Base-by-base conservation (phyloP, 1,140 invertebrate genomes). In the Tetramorium parvispinum region DNA sequence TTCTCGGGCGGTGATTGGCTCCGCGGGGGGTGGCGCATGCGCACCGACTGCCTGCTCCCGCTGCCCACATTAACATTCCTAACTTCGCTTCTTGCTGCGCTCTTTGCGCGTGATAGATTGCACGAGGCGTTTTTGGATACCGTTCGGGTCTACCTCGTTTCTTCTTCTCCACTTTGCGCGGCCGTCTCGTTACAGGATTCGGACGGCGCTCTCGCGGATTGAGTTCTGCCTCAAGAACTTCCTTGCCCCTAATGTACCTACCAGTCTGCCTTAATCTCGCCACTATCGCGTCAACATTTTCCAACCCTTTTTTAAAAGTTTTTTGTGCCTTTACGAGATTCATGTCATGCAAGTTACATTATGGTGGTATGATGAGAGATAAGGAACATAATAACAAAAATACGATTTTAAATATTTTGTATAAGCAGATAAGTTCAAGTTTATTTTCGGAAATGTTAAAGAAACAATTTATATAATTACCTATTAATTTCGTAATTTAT, bases 1-100 rank as follows among this genome's bases (percentile, higher is more conserved):
- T 94, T 95, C 94, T 95, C 92, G 93, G 92, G 91, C 92, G 93
- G 94, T 95, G 94, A 94, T 95, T 95, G 94, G 93, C 94, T 94
- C 94, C 85, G 93, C 94, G 85, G 94, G 94, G 93, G 94, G 93
- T 94, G 93, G 92, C 92, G 92, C 94, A 93, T 91, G 93, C 93
- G 92, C 89, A 92, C 91, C 91, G 90, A 70, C 91, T 92, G 91
- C 89, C 87, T 88, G 89, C 89, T 90, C 89, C 89, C 24, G 90
- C 88, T 90, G 85, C 83, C 88, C 91, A 92, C 93, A 94, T 94
- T 94, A 94, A 94, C 92, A 94, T 94, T 94, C 93, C 93, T 93
- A 92, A 91, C 89, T 90, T 89, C 85, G 88, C 91, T 93, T 94
- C 92, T 94, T 93, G 91, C 91, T 92, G 91, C 88, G 90, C 93